Evolutionary conservation across 2,888 invertebrate genomes (phyloP).

Genomic region (Cremastinae sp.): DNA sequence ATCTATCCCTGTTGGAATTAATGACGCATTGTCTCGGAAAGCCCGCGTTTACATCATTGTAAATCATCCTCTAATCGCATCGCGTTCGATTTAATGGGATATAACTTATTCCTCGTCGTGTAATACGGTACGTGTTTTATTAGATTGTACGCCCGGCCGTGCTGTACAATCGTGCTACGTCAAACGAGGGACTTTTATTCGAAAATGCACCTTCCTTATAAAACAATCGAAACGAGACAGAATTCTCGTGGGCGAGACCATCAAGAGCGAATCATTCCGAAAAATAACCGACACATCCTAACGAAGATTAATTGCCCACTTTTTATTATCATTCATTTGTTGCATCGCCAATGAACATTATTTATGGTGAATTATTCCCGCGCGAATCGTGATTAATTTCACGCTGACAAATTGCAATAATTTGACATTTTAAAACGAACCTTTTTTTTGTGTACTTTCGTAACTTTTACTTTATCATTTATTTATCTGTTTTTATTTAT

Average conservation of each 20-base stretch:
- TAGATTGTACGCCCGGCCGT: not conserved
- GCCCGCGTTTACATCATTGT: slow-evolving; percentile 42
- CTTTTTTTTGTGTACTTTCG: not conserved
- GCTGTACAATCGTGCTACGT: not conserved
- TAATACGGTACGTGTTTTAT: slow-evolving; percentile 37
- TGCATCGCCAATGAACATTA: too few species aligned
- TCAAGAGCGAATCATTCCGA: too few species aligned
- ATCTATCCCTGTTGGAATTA: slow-evolving; percentile 51
- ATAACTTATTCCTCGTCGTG: slow-evolving; percentile 46
- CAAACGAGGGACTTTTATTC: slow-evolving; percentile 10
- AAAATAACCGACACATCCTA: too few species aligned
- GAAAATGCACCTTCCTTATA: slow-evolving; percentile 23
- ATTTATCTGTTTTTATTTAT: slow-evolving; percentile 67
- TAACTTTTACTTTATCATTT: not conserved
- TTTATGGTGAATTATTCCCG: not conserved
- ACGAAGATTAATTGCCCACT: too few species aligned
- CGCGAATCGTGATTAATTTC: not conserved
- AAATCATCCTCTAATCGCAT: slow-evolving; percentile 59
- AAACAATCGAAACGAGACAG: slow-evolving; percentile 26
- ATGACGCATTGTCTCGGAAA: slow-evolving; percentile 57
- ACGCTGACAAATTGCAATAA: not conserved
- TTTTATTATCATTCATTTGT: too few species aligned
- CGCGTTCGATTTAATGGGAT: slow-evolving; percentile 51
- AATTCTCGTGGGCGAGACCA: slow-evolving; percentile 5
- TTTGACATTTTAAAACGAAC: too few species aligned